Evolutionary conservation across 2,797 vertebrate genomes (phyloP), one percentile per base, ranked within the genome.

Genomic region (Leptoclinus maculatus): DNA sequence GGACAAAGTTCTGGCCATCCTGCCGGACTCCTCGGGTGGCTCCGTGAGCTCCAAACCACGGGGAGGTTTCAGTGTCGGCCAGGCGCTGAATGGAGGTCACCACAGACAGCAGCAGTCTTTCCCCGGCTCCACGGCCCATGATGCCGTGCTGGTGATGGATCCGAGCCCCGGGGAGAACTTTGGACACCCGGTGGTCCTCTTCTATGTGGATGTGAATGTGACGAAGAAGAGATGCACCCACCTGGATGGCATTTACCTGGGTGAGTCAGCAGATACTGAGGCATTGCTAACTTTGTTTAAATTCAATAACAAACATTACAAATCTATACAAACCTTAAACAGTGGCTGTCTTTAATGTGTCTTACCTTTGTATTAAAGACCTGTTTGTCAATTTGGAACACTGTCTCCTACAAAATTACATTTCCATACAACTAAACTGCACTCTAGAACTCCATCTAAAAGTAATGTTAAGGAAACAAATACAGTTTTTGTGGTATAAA

Each of bases 81-180:
- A 83, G 66, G 65, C 80, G 45, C 66, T 81, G 74, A 92, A 92
- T 0, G 27, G 85, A 71, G 83, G 76, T 8, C 69, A 86, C 29
- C 85, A 78, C 76, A 83, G 91, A 69, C 89, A 83, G 57, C 91
- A 87, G 53, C 74, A 91, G 67, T 39, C 86, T 5, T 88, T 86
- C 56, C 76, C 90, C 1, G 88, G 85, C 27, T 79, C 91, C 60
- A 71, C 68, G 16, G 88, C 91, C 51, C 95, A 96, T 2, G 95
- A 96, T 49, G 95, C 91, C 0, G 92, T 96, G 56, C 83, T 96
- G 56, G 92, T 96, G 47, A 84, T 96, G 66, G 96, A 96, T 82
- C 96, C 95, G 0, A 96, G 91, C 69, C 95, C 96, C 0, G 94
- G 91, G 17, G 93, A 95, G 80, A 96, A 93, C 89, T 96, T 96